Conservation (phyloP, 2,888 invertebrate genomes). For the Lottia scabra region DNA sequence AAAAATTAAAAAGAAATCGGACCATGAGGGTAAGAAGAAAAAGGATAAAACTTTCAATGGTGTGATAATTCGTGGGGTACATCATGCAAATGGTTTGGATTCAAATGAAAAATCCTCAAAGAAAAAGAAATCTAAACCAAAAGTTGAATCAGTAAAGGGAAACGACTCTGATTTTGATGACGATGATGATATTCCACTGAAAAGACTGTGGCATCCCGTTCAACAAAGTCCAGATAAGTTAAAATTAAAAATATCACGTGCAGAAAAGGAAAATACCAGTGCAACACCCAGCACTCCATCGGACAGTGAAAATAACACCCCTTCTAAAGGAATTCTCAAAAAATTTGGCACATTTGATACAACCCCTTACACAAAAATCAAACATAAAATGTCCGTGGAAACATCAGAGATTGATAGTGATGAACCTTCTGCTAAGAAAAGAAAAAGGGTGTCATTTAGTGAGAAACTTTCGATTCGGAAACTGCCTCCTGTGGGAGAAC, state of each 20-base stretch:
- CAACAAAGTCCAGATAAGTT: not conserved
- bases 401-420: not conserved
- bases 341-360: not conserved
- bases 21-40: not conserved
- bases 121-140: not conserved
- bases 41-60: not conserved
- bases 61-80: slow-evolving; percentile 1
- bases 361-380: not conserved
- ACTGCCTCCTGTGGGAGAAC: not conserved
- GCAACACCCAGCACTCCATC: not conserved
- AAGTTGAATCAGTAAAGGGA: not conserved
- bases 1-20: not conserved
- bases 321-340: not conserved
- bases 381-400: not conserved
- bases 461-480: not conserved
- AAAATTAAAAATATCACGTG: not conserved
- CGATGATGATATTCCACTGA: not conserved
- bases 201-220: not conserved
- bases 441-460: not conserved
- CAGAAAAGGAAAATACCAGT: not conserved
- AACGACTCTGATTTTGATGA: not conserved
- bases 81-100: not conserved
- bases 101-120: too few relatives aligned
- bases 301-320: not conserved
- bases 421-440: not conserved